These are phyloP conservation scores for Eublepharis macularius DNA, from an alignment of 2,113 vertebrate genomes.

Conservation along the genomic window DNA sequence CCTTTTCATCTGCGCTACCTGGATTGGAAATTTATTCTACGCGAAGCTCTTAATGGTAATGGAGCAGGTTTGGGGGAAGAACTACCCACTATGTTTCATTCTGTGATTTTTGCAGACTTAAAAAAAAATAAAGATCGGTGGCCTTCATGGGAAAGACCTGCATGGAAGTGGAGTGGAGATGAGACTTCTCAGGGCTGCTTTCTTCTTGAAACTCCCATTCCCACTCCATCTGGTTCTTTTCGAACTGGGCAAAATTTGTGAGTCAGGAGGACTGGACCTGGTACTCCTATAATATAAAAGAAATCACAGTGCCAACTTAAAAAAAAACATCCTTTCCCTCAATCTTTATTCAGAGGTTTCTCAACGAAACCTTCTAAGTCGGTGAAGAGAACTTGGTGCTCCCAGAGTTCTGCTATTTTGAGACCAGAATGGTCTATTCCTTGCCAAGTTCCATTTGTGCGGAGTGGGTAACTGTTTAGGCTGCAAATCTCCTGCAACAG, in stretches of 20 bases:
- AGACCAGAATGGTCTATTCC: background rate
- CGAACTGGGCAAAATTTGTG: no score
- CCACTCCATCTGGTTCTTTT: no score
- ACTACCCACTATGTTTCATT: no score
- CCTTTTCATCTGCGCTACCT: background rate
- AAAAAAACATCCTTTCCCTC: background rate
- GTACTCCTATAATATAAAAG: background rate
- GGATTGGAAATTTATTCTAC: background rate
- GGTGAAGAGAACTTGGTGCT: background rate
- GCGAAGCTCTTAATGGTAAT: no score
- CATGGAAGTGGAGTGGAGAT: no score
- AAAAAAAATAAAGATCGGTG: no score
- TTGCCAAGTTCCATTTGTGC: background rate
- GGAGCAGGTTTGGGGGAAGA: no score
- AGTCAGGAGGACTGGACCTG: background rate
- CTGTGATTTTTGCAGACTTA: no score
- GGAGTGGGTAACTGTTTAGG: constrained; percentile 7
- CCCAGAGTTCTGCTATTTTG: background rate
- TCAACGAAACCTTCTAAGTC: background rate
- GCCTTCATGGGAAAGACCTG: no score
- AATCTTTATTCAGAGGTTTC: background rate
- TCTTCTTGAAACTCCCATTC: no score
- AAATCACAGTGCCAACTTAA: background rate
- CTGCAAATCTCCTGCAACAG: background rate
- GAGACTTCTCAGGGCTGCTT: no score